These are phyloP conservation scores for Zonotrichia albicollis DNA, from an alignment of 2,797 vertebrate genomes.

Conservation along the genomic window DNA sequence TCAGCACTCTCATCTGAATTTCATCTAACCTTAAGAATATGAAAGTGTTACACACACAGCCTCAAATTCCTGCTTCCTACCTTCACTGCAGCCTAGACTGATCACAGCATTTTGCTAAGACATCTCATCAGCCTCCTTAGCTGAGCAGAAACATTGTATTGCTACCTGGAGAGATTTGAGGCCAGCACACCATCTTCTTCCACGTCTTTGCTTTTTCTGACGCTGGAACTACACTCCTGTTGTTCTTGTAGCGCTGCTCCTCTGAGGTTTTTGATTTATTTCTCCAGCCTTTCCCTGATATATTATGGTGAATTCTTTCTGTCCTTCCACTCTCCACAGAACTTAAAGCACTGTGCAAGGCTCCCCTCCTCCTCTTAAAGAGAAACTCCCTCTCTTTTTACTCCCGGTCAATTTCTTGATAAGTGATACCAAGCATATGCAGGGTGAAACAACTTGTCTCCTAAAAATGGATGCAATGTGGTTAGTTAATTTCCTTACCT, in stretches of 20 bases:
- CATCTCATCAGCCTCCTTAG: not conserved
- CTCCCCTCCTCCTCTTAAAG: not conserved
- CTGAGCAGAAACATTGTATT: not conserved
- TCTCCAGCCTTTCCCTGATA: not conserved
- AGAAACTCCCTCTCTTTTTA: not conserved
- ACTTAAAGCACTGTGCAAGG: not conserved
- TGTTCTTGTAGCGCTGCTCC: not conserved
- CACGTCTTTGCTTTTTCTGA: not conserved
- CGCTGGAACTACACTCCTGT: not conserved
- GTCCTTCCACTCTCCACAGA: not conserved
- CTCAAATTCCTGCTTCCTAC: not conserved
- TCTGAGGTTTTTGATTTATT: not conserved
- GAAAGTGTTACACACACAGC: not conserved
- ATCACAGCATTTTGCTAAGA: not conserved
- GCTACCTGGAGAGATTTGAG: not conserved
- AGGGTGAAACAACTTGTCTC: not conserved
- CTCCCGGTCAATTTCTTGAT: not conserved
- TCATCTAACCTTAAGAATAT: not conserved
- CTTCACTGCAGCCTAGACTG: not conserved
- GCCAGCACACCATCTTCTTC: not conserved
- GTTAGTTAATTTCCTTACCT: not conserved
- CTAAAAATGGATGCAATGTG: not conserved
- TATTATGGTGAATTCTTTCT: not conserved
- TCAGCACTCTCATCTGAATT: not conserved
- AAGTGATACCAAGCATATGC: not conserved